These are phyloP conservation scores for Coelogynopora nodosa DNA, from an alignment of 2,888 invertebrate genomes.

Conservation along the genomic window DNA sequence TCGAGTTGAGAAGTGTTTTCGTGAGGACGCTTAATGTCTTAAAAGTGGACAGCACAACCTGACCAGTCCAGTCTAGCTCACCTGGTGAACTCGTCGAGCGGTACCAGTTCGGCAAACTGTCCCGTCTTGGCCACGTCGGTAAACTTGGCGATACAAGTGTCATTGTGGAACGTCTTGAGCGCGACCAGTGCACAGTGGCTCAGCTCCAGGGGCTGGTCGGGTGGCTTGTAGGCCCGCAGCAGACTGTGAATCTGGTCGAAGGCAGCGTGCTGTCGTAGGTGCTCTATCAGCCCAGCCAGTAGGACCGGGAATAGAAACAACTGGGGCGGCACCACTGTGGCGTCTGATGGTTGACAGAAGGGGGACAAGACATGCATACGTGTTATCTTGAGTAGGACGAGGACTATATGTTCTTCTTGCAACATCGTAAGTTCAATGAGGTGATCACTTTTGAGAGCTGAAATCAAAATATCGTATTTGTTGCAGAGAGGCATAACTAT, in stretches of 20 bases:
- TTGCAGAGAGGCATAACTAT: too few species aligned
- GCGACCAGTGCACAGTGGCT: not conserved
- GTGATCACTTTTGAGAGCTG: too few species aligned
- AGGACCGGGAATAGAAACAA: not conserved
- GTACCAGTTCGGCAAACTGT: not conserved
- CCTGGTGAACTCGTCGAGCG: not conserved
- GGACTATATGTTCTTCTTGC: too few species aligned
- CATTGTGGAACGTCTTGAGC: not conserved
- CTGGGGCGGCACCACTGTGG: not conserved
- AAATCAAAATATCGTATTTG: too few species aligned
- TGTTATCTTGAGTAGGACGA: too few species aligned
- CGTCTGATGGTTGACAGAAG: not conserved
- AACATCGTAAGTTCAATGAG: too few species aligned
- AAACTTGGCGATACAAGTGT: not conserved
- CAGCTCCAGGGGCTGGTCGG: not conserved
- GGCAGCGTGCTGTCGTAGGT: not conserved
- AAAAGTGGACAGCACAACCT: too few species aligned
- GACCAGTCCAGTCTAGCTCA: too few species aligned
- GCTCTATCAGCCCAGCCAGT: not conserved
- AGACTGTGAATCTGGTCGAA: not conserved
- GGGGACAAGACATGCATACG: not conserved
- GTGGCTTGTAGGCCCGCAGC: slow-evolving; percentile 1
- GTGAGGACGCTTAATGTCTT: too few species aligned
- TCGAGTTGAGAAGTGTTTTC: too few species aligned
- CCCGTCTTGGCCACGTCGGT: not conserved